Percentiles rank a stretch among this genome's conserved stretches.
Conservation (phyloP, 2,888 invertebrate species). For the Scaptomyza cyrtandrae region DNA sequence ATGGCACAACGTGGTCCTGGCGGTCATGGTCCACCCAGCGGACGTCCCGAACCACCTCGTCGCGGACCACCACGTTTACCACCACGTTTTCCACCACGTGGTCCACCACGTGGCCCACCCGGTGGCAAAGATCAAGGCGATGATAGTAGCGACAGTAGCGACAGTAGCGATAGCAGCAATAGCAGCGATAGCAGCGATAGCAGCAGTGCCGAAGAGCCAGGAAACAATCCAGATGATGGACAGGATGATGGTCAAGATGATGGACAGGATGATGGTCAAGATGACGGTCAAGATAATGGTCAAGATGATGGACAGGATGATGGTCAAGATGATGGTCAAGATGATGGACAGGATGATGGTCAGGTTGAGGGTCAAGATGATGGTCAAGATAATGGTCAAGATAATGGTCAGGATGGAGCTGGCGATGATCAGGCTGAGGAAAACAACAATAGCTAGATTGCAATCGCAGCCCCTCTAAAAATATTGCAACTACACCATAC, state of each 20-base stretch:
- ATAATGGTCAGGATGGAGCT: background rate
- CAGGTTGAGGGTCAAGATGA: background rate
- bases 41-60: conserved; percentile 8
- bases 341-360: background rate
- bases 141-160: background rate
- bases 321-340: background rate
- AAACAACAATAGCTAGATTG: background rate
- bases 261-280: background rate
- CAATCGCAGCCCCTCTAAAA: background rate
- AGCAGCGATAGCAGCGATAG: background rate
- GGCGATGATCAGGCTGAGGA: background rate
- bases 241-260: background rate
- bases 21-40: background rate
- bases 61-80: background rate
- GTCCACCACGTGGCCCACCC: conserved; percentile 14
- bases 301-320: background rate
- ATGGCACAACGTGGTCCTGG: conserved; percentile 34
- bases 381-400: background rate
- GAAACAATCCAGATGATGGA: background rate
- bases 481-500: background rate
- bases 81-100: conserved; percentile 7
- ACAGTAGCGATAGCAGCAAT: background rate
- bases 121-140: conserved; percentile 4
- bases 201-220: background rate
- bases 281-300: background rate